These are phyloP conservation scores for Drosophila formosana DNA, from an alignment of 2,888 invertebrate genomes.

Conservation along the genomic window DNA sequence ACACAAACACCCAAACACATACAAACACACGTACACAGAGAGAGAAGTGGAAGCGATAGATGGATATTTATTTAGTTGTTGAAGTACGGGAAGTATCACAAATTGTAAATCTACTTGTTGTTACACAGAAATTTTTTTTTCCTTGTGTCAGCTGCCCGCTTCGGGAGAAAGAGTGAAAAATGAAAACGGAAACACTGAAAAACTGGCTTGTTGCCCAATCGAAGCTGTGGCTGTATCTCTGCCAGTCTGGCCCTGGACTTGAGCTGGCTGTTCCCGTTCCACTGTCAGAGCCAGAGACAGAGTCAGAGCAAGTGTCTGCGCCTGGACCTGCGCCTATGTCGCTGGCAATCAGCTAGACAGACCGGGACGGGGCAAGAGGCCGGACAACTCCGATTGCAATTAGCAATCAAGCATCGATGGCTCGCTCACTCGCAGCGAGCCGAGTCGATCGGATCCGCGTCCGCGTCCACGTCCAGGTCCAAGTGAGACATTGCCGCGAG, in stretches of 20 bases:
- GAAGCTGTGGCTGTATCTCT: conserved; percentile 15
- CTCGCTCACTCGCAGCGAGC: conserved; percentile 13
- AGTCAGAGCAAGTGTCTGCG: conserved; percentile 12
- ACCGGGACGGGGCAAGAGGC: conserved; percentile 14
- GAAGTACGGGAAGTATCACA: conserved; percentile 76
- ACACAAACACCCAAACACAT: conserved; percentile 29
- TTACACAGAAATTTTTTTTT: conserved; percentile 43
- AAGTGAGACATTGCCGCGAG: conserved; percentile 64
- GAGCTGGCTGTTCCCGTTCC: conserved; percentile 10
- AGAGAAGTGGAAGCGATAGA: conserved; percentile 51
- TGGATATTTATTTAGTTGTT: conserved; percentile 80
- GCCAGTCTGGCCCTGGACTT: conserved; percentile 16
- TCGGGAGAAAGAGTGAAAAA: conserved; percentile 13
- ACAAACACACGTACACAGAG: conserved; percentile 8
- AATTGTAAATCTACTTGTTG: conserved; percentile 76
- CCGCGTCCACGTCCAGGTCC: neutral
- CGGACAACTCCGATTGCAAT: conserved; percentile 66
- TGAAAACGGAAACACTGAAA: conserved; percentile 39
- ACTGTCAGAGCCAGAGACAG: conserved; percentile 4
- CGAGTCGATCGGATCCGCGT: conserved; percentile 12
- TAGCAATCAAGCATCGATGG: conserved; percentile 75
- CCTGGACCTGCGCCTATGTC: conserved; percentile 34
- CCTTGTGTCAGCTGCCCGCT: conserved; percentile 23
- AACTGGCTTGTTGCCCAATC: conserved; percentile 43
- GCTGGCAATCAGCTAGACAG: conserved; percentile 59